A percentile compares a stretch with the other conserved stretches of the same genome.
These are phyloP conservation scores for Gymnobelideus leadbeateri DNA, from an alignment of 2,113 vertebrate genomes.

Conservation along the genomic window DNA sequence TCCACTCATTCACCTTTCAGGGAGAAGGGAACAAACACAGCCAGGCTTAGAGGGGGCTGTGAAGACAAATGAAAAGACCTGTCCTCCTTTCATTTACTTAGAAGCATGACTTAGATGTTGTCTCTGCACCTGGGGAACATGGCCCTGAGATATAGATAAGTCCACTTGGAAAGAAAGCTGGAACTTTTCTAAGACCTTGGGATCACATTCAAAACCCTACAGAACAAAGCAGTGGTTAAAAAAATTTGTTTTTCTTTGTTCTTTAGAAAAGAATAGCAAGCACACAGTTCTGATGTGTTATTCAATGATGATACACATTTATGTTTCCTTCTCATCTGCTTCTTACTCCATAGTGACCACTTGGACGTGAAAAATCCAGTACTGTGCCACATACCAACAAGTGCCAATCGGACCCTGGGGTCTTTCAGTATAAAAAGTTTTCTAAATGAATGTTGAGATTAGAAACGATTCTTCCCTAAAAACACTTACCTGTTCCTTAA, in stretches of 20 bases:
- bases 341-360: background rate
- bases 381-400: background rate
- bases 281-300: background rate
- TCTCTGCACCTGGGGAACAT: background rate
- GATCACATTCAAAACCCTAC: background rate
- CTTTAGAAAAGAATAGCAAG: background rate
- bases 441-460: constrained; percentile 16
- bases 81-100: background rate
- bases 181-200: background rate
- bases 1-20: background rate
- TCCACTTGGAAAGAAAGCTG: background rate
- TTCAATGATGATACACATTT: background rate
- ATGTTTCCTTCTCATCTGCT: background rate
- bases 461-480: background rate
- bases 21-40: background rate
- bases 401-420: background rate
- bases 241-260: background rate
- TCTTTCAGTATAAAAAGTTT: background rate
- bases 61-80: background rate
- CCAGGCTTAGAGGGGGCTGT: background rate
- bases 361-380: background rate
- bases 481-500: background rate
- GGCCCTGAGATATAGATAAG: background rate
- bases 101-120: background rate
- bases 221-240: background rate